Evolutionary conservation across 1,140 invertebrate species (phyloP), one percentile per base, ranked within the genome.

Genomic region (Lanistes nyassanus): DNA sequence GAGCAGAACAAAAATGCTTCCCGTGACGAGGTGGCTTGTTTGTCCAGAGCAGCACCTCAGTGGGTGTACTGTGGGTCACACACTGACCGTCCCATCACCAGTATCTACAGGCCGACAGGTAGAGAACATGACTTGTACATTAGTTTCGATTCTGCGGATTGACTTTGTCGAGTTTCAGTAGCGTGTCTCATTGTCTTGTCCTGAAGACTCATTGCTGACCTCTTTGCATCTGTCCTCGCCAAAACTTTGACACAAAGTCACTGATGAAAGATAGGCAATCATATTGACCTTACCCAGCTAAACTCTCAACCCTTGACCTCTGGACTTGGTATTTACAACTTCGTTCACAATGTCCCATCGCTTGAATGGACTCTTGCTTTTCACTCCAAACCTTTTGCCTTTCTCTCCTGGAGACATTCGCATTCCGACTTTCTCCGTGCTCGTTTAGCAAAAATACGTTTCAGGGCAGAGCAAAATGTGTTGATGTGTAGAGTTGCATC

Each of bases 71-170:
- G 80, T 67, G 77, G 80, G 26, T 74, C 55, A 11, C 64, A 75
- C 42, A 11, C 29, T 26, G 47, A 76, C 37, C 42, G 56, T 7
- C 75, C 80, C 2, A 16, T 68, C 58, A 81, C 80, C 3, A 77
- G 74, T 31, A 73, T 81, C 36, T 81, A 75, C 55, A n/a, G 72
- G 26, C 80, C 80, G 31, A 81, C 80, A 76, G 80, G 80, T 81
- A 39, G 23, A 69, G 34, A 26, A 13, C 34, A 34, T 26, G 23
- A 11, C 23, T 13, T 13, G n/a, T 11, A 55, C 51, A 16, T 23
- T 6, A 36, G 9, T 3, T 23, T 0, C 3, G 19, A 39, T 23
- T 2, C 2, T 19, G 26, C 23, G 26, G n/a, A 3, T 74, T 31
- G 31, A 36, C 37, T 9, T 19, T 68, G 29, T 16, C 19, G 9